These are phyloP conservation scores for Plutella xylostella DNA, from an alignment of 2,888 invertebrate genomes.

Conservation along the genomic window DNA sequence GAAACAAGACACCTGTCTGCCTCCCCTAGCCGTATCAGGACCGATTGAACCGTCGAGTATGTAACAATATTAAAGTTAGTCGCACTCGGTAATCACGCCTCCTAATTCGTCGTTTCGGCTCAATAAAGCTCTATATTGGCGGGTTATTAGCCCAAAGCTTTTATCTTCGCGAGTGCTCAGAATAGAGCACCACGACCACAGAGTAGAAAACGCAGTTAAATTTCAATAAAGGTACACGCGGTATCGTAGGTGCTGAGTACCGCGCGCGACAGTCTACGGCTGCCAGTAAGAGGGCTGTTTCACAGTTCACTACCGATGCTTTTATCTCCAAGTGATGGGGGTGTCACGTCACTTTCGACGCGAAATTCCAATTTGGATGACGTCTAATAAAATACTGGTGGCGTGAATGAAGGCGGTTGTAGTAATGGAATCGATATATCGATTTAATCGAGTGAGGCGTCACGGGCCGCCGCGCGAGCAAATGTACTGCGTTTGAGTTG, in stretches of 20 bases:
- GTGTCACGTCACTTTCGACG: conserved; percentile 19
- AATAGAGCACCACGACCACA: conserved; percentile 1
- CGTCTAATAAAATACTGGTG: background rate
- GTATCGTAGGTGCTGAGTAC: background rate
- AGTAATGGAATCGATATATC: background rate
- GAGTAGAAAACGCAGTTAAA: background rate
- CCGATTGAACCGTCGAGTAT: conserved; percentile 14
- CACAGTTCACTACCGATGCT: conserved; percentile 14
- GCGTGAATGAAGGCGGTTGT: background rate
- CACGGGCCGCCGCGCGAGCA: background rate
- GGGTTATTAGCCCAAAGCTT: conserved; percentile 21
- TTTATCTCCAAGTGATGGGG: conserved; percentile 24
- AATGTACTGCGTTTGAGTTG: background rate
- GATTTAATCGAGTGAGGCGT: background rate
- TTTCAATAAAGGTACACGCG: background rate
- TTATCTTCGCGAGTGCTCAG: conserved; percentile 2
- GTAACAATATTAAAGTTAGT: conserved; percentile 29
- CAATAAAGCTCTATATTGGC: conserved; percentile 36
- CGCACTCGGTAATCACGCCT: conserved; percentile 30
- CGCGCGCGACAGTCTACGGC: background rate
- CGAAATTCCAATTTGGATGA: conserved; percentile 6
- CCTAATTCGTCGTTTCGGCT: conserved; percentile 33
- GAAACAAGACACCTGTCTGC: conserved; percentile 13
- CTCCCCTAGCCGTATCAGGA: conserved; percentile 9
- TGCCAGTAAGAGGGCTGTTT: conserved; percentile 1